Evolutionary conservation across 2,113 vertebrate genomes (phyloP), one percentile per base, ranked within the genome.

Genomic region (Nothobranchius furzeri): DNA sequence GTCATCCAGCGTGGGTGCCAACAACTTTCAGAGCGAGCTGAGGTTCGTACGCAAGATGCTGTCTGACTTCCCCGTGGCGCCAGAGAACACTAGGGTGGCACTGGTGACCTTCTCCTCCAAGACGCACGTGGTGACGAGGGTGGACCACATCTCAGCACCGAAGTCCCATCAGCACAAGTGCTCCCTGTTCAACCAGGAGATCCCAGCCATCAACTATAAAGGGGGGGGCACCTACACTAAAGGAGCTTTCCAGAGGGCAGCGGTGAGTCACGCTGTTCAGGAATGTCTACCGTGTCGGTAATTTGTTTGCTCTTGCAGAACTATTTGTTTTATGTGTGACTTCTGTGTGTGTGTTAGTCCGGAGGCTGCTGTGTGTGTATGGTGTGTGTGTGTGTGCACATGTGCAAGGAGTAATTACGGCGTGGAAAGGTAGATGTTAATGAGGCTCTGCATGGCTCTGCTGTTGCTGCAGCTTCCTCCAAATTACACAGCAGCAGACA

Each of bases 201-300:
- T 98, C 89, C 97, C 97, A 0, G 93, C 93, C 83, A 98, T 99
- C 93, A 85, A 91, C 85, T 98, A 98, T 93, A 91, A 95, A 60
- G 97, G 97, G 76, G 97, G 97, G 9, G 97, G 96, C 75, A 99
- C 97, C 86, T 98, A 95, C 92, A 98, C 97, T 66, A 97, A 95
- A 79, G 97, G 97, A 76, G 96, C 96, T 68, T 98, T 98, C 93
- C 96, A 97, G 92, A 95, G 96, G 79, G 97, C 97, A 36, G 95
- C 95, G 93, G 97, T 99, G 95, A 97, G 90, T 88, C 60, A 40
- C 35, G 12, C 3, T 40, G 12, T 60, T 35, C 9, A 17, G 42
- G 50, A 49, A 60, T 42, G 25, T 8, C 42, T 50, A 48, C 53
- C 42, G 51, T 51, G 60, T 67, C 42, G 67, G 40, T 49, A 40